A percentile compares a stretch with the other conserved stretches of the same genome.
Evolutionary conservation across 2,797 vertebrate genomes (phyloP).

Genomic region (Octomys mimax): DNA sequence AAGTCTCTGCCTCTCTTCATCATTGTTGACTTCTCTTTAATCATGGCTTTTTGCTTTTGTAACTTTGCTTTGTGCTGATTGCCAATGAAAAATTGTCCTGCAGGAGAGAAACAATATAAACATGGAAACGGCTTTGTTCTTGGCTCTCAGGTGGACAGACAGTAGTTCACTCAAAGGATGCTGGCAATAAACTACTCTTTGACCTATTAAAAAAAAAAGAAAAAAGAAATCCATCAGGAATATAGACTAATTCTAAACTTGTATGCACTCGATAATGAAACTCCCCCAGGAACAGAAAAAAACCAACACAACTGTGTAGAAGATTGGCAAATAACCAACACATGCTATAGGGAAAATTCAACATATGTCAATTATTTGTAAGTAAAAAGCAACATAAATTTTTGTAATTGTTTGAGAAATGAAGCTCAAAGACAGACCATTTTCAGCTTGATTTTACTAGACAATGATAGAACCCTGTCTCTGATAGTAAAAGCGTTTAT

Average conservation of each 20-base stretch:
- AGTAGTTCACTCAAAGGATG: not conserved
- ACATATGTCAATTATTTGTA: not conserved
- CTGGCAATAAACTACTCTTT: not conserved
- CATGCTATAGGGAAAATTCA: not conserved
- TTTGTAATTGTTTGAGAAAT: conserved; percentile 9
- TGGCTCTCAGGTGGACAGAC: not conserved
- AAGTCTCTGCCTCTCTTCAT: not conserved
- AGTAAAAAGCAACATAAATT: conserved; percentile 8
- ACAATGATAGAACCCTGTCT: not conserved
- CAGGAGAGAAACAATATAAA: not conserved
- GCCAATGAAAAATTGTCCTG: not conserved
- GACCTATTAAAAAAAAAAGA: not conserved
- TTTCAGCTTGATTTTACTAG: not conserved
- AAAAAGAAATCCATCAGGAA: not conserved
- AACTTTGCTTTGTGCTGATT: not conserved
- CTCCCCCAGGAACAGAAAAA: not conserved
- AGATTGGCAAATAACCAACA: not conserved
- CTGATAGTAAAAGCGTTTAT: not conserved
- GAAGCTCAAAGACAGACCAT: not conserved
- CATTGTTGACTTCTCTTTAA: not conserved
- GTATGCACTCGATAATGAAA: not conserved
- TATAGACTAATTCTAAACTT: not conserved
- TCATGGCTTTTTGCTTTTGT: not conserved
- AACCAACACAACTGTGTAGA: not conserved
- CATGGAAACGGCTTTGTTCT: not conserved